These are phyloP conservation scores for Halcyon leucocephala DNA, from an alignment of 2,797 vertebrate species.

Conservation along the genomic window DNA sequence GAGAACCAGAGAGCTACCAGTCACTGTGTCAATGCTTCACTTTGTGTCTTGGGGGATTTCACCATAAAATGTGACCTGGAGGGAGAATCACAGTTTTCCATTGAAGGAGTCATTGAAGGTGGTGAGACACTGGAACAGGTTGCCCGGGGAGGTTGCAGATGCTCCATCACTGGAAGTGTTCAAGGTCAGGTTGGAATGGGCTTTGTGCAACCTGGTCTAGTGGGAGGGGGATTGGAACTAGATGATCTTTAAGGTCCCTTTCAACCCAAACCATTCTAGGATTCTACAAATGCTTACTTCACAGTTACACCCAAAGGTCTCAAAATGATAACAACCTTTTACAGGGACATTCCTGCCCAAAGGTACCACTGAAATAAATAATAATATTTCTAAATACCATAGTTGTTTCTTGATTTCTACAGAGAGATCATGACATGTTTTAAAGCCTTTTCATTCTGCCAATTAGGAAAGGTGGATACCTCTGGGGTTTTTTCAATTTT, in stretches of 20 bases:
- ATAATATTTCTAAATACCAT: background rate
- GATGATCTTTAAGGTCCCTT: no score
- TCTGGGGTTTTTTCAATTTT: background rate
- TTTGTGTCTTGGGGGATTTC: background rate
- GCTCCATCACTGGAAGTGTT: no score
- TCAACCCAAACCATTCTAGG: no score
- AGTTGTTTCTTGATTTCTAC: background rate
- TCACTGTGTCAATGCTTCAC: background rate
- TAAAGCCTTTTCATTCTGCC: background rate
- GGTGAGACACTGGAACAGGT: no score
- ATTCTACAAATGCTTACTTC: background rate
- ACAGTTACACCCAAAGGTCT: background rate
- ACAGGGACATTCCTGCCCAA: background rate
- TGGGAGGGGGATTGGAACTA: no score
- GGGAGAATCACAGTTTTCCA: background rate
- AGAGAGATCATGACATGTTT: rapidly evolving
- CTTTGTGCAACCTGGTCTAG: no score
- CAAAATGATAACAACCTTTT: background rate
- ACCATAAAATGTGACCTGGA: background rate
- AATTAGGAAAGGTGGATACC: background rate
- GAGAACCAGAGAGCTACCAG: background rate
- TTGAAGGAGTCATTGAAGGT: background rate
- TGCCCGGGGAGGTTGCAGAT: no score
- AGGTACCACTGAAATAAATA: background rate
- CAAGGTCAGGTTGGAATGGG: no score